Base-by-base conservation (phyloP, 1,140 invertebrate species). In the Drosophila nasuta region DNA sequence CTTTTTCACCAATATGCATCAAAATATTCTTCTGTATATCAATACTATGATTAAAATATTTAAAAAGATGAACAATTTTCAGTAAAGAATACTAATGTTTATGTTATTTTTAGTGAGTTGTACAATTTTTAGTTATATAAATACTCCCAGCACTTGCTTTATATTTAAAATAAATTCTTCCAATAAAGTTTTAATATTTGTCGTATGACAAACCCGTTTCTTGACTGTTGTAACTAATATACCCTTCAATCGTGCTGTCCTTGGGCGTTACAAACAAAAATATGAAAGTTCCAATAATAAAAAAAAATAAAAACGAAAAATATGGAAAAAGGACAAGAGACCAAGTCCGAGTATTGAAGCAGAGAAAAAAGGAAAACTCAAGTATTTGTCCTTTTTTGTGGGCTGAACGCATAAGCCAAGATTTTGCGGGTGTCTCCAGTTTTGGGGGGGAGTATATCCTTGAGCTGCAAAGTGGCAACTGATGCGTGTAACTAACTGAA, bases 381-480 rank as follows among this genome's bases (percentile, higher is more conserved):
- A 63, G 77, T 41, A 56, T 76, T 65, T 77, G 75, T 75, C 71
- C 77, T 79, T 74, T 79, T 43, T 54, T 65, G 35, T 76, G 35
- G 20, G 20, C 13, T 66, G 54, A 46, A 60, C 63, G 48, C 20
- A 72, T 65, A 82, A 83, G 81, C 81, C 81, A 82, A 83, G 77
- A 60, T 79, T 87, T 82, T 79, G 83, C 80, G 79, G 83, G 83
- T 87, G 79, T 87, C 20, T 25, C 79, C 82, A 82, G 65, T 76
- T 63, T 25, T 63, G 64, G 59, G 38, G 38, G 38, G 56, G 30
- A 52, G 65, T 25, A 25, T 25, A 43, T 71, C 48, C 69, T 78
- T 77, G 60, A 62, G 66, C 35, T 8, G 38, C 49, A 63, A 64
- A 48, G 59, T 65, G 65, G 63, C 46, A 45, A 59, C 58, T 72